phyloP scores from a whole-genome alignment of 1,140 invertebrate genomes.

The Mya arenaria region DNA sequence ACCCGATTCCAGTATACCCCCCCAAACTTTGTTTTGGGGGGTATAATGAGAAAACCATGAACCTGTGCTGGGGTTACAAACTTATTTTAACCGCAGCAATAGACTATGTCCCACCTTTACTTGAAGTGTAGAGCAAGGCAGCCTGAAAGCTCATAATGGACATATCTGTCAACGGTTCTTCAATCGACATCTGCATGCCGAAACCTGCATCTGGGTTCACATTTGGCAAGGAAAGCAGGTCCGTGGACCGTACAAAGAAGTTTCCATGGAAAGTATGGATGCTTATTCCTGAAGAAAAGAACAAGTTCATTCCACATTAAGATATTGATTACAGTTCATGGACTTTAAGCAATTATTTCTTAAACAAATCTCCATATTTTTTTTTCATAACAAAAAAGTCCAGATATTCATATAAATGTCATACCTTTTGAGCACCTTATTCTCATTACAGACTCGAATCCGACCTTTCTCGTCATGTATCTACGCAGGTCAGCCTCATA shows the following conservation, averaged over 20 bases:
- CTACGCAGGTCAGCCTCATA: conserved; percentile 91
- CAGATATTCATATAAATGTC: neutral
- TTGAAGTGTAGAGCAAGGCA: conserved; percentile 98
- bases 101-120: conserved; percentile 89
- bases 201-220: conserved; percentile 99
- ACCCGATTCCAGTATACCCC: no score
- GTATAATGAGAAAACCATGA: no score
- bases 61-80: no score
- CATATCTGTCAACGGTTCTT: conserved; percentile 93
- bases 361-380: no score
- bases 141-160: conserved; percentile 98
- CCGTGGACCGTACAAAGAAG: conserved; percentile 99
- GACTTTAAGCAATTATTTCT: no score
- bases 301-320: no score
- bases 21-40: no score
- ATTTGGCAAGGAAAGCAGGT: conserved; percentile 97
- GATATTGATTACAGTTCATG: no score
- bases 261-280: conserved; percentile 99
- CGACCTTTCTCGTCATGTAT: conserved; percentile 98
- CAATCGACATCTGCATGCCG: conserved; percentile 98
- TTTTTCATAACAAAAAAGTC: no score
- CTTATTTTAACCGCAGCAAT: no score
- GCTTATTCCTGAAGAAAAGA: conserved; percentile 83
- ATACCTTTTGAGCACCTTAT: conserved; percentile 93
- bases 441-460: conserved; percentile 99